These are phyloP conservation scores for Patella caerulea DNA, from an alignment of 2,888 invertebrate species.

Conservation along the genomic window DNA sequence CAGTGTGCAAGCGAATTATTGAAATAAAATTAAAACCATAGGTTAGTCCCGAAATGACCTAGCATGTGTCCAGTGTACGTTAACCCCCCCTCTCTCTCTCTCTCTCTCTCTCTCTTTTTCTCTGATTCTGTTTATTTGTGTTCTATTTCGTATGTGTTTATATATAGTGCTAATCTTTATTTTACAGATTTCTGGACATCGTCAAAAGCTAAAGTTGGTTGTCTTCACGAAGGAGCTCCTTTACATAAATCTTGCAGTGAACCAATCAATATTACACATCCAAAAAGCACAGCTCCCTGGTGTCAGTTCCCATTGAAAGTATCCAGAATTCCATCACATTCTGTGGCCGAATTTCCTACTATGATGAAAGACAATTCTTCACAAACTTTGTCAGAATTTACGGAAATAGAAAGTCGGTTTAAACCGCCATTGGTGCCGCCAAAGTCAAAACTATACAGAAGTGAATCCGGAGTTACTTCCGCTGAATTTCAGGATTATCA, in stretches of 20 bases:
- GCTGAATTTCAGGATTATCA: not conserved
- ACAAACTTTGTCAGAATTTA: not conserved
- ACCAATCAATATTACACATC: conserved; percentile 56
- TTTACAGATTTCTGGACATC: conserved; percentile 70
- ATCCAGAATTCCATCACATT: conserved; percentile 46
- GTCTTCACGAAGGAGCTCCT: conserved; percentile 17
- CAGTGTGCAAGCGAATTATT: too few relatives aligned
- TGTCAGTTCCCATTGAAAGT: conserved; percentile 32
- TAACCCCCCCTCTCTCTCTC: too few relatives aligned
- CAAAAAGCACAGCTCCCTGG: conserved; percentile 23
- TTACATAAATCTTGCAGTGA: conserved; percentile 63
- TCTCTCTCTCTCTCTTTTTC: too few relatives aligned
- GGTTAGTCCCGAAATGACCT: too few relatives aligned
- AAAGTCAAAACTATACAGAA: not conserved
- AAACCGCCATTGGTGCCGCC: not conserved
- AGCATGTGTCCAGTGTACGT: too few relatives aligned
- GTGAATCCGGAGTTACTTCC: not conserved
- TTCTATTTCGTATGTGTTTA: too few relatives aligned
- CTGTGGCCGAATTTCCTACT: conserved; percentile 48
- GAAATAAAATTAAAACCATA: too few relatives aligned
- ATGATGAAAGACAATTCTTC: conserved; percentile 23
- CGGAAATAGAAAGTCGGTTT: not conserved
- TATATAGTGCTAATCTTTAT: not conserved
- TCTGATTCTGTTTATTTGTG: too few relatives aligned
- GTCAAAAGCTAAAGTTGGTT: conserved; percentile 46